Conservation (phyloP, 2,113 vertebrate species). For the Plectropomus leopardus region DNA sequence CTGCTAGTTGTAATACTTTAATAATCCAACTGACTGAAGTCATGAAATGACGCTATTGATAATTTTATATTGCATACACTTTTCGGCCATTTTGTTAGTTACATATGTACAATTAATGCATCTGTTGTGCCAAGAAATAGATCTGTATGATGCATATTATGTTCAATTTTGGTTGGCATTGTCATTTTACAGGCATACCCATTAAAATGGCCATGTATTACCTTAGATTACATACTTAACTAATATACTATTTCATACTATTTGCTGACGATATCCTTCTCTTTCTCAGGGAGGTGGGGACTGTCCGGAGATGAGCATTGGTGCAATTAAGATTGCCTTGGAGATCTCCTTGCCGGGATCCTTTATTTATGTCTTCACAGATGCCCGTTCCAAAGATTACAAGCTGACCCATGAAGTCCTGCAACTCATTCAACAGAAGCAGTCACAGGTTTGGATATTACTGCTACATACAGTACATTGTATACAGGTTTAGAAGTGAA, state of each 20-base stretch:
- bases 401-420: conserved; percentile 93
- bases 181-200: not conserved
- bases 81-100: not conserved
- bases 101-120: not conserved
- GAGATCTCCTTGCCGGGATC: conserved; percentile 98
- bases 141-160: not conserved
- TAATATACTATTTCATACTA: not conserved
- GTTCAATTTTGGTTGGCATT: not conserved
- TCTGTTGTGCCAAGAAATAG: not conserved
- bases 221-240: not conserved
- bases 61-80: not conserved
- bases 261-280: conserved; percentile 26
- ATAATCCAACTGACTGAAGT: not conserved
- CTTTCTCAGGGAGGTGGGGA: conserved; percentile 94
- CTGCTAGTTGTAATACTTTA: not conserved
- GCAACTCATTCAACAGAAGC: conserved; percentile 99
- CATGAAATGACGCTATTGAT: not conserved
- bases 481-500: not conserved
- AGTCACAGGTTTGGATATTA: conserved; percentile 90
- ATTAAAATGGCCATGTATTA: not conserved
- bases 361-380: conserved; percentile 98
- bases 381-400: conserved; percentile 98
- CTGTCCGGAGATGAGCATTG: conserved; percentile 99
- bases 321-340: conserved; percentile 97
- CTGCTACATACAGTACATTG: not conserved